Evolutionary conservation across 2,113 vertebrate genomes (phyloP).

Genomic region (Corythaeola cristata): DNA sequence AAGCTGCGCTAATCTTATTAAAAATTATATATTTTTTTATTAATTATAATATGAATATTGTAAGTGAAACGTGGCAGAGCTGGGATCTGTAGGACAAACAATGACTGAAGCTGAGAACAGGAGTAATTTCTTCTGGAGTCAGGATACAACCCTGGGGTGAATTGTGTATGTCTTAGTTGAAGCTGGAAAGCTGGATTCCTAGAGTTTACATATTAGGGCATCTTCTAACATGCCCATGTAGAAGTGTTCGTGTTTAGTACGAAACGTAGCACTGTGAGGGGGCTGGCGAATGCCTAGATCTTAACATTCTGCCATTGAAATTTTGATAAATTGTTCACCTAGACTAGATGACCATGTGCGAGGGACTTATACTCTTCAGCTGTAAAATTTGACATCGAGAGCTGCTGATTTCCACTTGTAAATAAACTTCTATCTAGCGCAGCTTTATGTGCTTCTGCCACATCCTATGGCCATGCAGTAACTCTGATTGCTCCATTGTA

Average conservation of each 20-base stretch:
- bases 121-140: background rate
- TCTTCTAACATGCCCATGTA: background rate
- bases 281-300: background rate
- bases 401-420: background rate
- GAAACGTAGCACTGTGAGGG: accelerated
- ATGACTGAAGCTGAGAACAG: background rate
- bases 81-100: background rate
- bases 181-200: background rate
- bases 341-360: accelerated
- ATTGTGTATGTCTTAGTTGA: background rate
- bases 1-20: background rate
- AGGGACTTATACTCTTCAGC: background rate
- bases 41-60: background rate
- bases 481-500: background rate
- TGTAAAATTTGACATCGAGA: background rate
- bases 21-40: background rate
- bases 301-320: background rate
- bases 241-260: background rate
- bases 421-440: background rate
- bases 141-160: background rate
- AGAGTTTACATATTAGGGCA: background rate
- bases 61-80: background rate
- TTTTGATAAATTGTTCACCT: background rate
- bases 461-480: background rate
- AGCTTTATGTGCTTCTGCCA: background rate